Evolutionary conservation across 2,113 vertebrate genomes (phyloP), one percentile per base, ranked within the genome.

Genomic region (Hypocryptadius cinnamomeus): DNA sequence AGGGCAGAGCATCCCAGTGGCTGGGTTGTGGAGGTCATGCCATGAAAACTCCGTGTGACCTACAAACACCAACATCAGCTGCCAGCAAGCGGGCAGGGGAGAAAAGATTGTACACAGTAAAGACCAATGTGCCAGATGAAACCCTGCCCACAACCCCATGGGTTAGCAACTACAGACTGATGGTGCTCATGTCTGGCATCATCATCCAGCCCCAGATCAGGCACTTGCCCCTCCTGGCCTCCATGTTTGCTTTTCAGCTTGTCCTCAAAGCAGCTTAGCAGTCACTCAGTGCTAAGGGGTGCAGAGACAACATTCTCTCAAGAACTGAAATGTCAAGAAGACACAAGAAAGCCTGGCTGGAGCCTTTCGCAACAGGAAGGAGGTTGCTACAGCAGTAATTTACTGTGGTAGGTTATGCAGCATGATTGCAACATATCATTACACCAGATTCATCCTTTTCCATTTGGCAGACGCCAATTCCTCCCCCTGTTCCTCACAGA

Each of bases 391-490:
- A 95, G 68, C 69, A 66, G 74, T 89, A 88, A 96, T 96, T 95
- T 95, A 88, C 95, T 94, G 91, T 91, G 93, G 94, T 91, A 96
- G 91, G 93, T 89, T 93, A 84, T 90, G 78, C 87, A 94, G 87
- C 1, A 0, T 20, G 87, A 95, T 95, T 95, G 96, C 94, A 97
- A 97, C 92, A 74, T 96, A 95, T 91, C 90, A 94, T 96, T 96
- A 96, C 90, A 83, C 86, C 80, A 94, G 88, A 87, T 96, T 90
- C 86, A 95, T 97, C 91, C 93, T 84, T 90, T 96, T 95, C 86
- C 88, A 95, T 94, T 95, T 97, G 96, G 95, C 96, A 95, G 91
- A 86, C 1, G 0, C 30, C 1, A 23, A 53, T 69, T 92, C 71
- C 79, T 93, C 68, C 76, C 85, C 66, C 79, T 44, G 39, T 57